These are phyloP conservation scores for Iselma pallidipennis DNA, from an alignment of 2,888 invertebrate species.

Conservation along the genomic window DNA sequence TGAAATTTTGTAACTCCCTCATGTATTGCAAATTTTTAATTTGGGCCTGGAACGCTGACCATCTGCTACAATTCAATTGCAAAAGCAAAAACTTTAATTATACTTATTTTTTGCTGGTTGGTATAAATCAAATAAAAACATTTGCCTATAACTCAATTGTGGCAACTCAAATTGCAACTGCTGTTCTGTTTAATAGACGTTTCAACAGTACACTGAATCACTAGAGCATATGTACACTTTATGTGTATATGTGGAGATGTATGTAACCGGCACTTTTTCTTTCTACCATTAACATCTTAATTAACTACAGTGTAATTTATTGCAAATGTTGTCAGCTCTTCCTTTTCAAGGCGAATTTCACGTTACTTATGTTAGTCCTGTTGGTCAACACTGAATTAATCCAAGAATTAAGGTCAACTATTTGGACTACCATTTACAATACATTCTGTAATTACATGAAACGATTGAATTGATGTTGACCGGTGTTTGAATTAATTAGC, in stretches of 20 bases:
- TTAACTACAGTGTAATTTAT: conserved; percentile 39
- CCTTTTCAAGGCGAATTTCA: conserved; percentile 18
- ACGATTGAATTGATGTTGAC: background rate
- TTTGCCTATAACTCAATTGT: conserved; percentile 42
- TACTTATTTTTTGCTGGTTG: conserved; percentile 42
- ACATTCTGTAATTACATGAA: background rate
- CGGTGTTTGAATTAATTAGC: background rate
- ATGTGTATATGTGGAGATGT: conserved; percentile 19
- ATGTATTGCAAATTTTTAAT: too few species aligned
- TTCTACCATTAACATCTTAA: conserved; percentile 36
- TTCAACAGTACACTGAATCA: conserved; percentile 43
- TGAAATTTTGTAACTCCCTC: too few species aligned
- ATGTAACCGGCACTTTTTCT: background rate
- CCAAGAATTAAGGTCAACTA: background rate
- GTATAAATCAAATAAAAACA: conserved; percentile 41
- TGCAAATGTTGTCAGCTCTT: conserved; percentile 23
- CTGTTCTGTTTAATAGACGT: conserved; percentile 44
- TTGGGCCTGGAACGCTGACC: too few species aligned
- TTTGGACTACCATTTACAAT: background rate
- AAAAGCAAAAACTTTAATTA: conserved; percentile 38
- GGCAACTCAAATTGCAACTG: conserved; percentile 46
- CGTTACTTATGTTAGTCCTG: background rate
- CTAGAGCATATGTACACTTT: conserved; percentile 20
- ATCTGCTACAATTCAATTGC: background rate
- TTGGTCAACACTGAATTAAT: background rate